These are phyloP conservation scores for Pollicipes pollicipes DNA, from an alignment of 1,140 invertebrate species.

Conservation along the genomic window DNA sequence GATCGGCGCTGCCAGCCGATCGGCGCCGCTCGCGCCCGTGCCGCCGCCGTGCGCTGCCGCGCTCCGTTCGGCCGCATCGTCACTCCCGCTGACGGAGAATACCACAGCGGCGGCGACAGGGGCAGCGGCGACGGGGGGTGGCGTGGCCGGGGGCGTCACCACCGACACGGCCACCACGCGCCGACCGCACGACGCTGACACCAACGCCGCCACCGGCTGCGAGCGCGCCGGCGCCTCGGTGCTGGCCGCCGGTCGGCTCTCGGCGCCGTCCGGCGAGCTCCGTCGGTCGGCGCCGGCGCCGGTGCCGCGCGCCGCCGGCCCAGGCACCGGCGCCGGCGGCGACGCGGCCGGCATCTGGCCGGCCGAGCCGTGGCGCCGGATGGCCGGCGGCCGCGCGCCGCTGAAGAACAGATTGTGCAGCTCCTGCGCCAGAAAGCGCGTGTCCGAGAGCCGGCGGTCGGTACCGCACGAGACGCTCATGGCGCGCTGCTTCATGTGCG, in stretches of 20 bases:
- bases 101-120: too few species aligned
- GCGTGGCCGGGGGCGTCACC: background rate
- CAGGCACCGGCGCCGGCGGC: too few species aligned
- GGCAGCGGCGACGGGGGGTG: too few species aligned
- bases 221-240: background rate
- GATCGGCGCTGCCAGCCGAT: too few species aligned
- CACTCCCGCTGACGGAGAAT: background rate
- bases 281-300: too few species aligned
- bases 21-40: too few species aligned
- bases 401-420: background rate
- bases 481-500: slow-evolving; percentile 5
- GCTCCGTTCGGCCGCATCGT: background rate
- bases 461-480: background rate
- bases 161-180: background rate
- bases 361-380: too few species aligned
- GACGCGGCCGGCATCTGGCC: too few species aligned
- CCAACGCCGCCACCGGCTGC: too few species aligned
- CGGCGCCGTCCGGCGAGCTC: background rate
- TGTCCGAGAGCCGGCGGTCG: background rate
- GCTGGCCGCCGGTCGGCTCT: background rate
- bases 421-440: background rate
- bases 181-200: background rate
- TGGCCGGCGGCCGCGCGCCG: too few species aligned
- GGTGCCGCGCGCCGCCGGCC: too few species aligned
- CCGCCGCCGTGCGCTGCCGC: too few species aligned